Conservation (phyloP, 92 coral and sea anemone species). For the Epizoanthus fatuus region DNA sequence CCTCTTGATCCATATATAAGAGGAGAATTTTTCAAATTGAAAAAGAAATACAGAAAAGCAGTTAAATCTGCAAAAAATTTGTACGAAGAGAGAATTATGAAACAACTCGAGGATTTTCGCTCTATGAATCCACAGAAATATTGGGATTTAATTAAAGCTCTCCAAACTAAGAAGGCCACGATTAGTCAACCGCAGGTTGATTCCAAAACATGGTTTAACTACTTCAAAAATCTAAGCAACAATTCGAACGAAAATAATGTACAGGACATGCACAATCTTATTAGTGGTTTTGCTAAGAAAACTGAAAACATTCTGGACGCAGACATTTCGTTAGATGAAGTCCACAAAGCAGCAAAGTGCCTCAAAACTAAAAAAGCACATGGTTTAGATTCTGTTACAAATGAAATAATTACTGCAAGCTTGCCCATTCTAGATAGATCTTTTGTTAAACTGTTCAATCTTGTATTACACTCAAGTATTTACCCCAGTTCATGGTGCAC, state of each 20-base stretch:
- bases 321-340: slow-evolving; percentile 25
- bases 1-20: neutral
- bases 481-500: slow-evolving; percentile 55
- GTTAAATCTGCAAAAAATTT: too few species aligned
- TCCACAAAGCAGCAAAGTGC: neutral
- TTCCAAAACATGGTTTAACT: too few species aligned
- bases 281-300: too few species aligned
- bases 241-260: too few species aligned
- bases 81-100: too few species aligned
- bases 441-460: slow-evolving; percentile 42
- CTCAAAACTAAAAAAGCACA: slow-evolving; percentile 60
- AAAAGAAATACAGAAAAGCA: neutral
- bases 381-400: slow-evolving; percentile 37
- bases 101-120: neutral
- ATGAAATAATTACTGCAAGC: slow-evolving; percentile 53
- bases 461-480: slow-evolving; percentile 40
- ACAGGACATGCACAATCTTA: too few species aligned
- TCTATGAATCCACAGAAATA: slow-evolving; percentile 8
- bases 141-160: neutral
- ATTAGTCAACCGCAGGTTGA: too few species aligned
- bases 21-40: neutral
- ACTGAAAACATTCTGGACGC: neutral
- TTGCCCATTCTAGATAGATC: slow-evolving; percentile 16
- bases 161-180: neutral
- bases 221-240: too few species aligned